Conservation (phyloP, 64 coral and sea anemone species). For the Trachythela sp. region DNA sequence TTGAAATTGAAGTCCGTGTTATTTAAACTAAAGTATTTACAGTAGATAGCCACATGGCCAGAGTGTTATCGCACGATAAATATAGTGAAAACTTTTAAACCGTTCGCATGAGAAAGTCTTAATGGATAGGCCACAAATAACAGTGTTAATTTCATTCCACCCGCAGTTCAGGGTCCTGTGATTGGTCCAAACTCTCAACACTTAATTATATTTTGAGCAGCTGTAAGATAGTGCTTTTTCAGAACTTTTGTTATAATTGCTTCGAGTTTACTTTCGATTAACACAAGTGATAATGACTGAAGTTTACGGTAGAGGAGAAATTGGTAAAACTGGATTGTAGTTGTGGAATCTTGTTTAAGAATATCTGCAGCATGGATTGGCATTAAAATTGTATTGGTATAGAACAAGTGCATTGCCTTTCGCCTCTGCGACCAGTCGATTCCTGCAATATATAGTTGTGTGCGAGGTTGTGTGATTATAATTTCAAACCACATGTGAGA, state of each 20-base stretch:
- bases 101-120: not conserved
- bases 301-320: not conserved
- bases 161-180: not conserved
- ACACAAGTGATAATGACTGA: not conserved
- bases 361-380: not conserved
- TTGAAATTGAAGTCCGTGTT: too few relatives aligned
- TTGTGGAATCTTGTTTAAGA: not conserved
- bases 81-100: too few relatives aligned
- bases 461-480: too few relatives aligned
- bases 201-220: conserved; percentile 25
- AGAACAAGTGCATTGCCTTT: too few relatives aligned
- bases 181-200: conserved; percentile 2
- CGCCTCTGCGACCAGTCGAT: too few relatives aligned
- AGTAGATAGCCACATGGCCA: too few relatives aligned
- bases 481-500: too few relatives aligned
- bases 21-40: too few relatives aligned
- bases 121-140: not conserved
- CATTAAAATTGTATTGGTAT: too few relatives aligned
- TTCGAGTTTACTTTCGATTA: conserved; percentile 7
- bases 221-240: not conserved
- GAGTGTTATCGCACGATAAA: too few relatives aligned
- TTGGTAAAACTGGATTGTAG: not conserved
- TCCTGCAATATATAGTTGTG: too few relatives aligned
- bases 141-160: not conserved
- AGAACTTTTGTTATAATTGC: not conserved